Evolutionary conservation across 2,888 invertebrate species (phyloP), one percentile per base, ranked within the genome.

Genomic region (Hypselothyrea guttata): DNA sequence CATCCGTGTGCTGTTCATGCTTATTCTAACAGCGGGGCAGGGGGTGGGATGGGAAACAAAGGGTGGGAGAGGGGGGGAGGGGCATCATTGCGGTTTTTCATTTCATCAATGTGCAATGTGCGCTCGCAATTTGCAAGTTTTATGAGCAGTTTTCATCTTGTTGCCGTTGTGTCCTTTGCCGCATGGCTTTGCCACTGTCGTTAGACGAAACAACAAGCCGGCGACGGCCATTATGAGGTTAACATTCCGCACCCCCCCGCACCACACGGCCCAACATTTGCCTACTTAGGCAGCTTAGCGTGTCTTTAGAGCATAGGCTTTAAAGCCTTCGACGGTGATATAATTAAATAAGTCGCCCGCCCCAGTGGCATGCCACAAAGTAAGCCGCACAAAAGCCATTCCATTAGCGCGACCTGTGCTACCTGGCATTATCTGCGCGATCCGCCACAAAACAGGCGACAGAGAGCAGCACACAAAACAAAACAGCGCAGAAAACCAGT

Each of bases 361-460:
- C 49, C 62, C 44, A 44, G 48, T 56, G 52, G 41, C 5, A 31
- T 34, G 16, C 45, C 15, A 54, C 15, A 46, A 66, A 83, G 66
- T 77, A 82, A 82, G 77, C 77, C 75, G 60, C 59, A 46, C 58
- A 48, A 78, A 82, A 79, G 83, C 72, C 76, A 79, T 76, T 79
- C 63, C 83, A 71, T 76, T 73, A 71, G 68, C 61, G 68, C 51
- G 59, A 57, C 69, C 66, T 69, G 60, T 18, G 61, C 48, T 45
- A 48, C 38, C 49, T 22, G 38, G 16, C n/a, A 12, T 12, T 11
- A 1, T 42, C 12, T 15, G 12, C 31, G 0, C 46, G n/a, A 15
- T 11, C 42, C 27, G 9, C 12, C 11, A 7, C 15, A 27, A 46
- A 67, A 71, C 75, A 22, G 3, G 22, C n/a, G 22, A 22, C 22